Base-by-base conservation (phyloP, 1,140 invertebrate genomes). In the Apis dorsata region DNA sequence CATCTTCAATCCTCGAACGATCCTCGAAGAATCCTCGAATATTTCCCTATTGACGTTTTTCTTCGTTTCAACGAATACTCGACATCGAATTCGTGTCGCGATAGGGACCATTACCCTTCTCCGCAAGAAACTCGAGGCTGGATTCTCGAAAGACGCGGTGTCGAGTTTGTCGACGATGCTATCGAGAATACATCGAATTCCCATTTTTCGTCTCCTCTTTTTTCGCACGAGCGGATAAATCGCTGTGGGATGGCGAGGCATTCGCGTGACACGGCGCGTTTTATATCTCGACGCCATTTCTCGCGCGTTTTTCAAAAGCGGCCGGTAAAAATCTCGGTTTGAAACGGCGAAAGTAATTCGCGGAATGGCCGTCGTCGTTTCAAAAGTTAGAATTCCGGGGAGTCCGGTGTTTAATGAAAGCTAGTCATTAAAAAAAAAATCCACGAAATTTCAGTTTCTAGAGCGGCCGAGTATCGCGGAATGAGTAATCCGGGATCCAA, bases 151-250 rank as follows among this genome's bases (percentile, higher is more conserved):
- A 21, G 62, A 24, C 60, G 34, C 76, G 71, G 28, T 28, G 57
- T n/a, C 17, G 24, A 81, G 53, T 81, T 75, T 75, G 75, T 81
- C 79, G 71, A n/a, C 12, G 62, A 81, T 75, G 79, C 53, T 75
- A 81, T 81, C 79, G 79, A 55, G 71, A 81, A 75, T 75, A 81
- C 79, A 81, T 81, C 71, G 71, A 81, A 81, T 77, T 77, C 73
- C 80, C 73, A 82, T 82, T 77, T 77, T 77, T 81, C 72, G 63
- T 76, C 65, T 69, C 65, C 73, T 68, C 63, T 69, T 69, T 76
- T 69, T 60, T 82, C 80, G 55, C 65, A 13, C 24, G 74, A 68
- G 19, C 12, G 34, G 51, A 19, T 34, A 17, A 19, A 34, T 34
- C 8, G 34, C 60, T 10, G 75, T 3, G 28, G 10, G 1, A 60